Evolutionary conservation across 1,140 invertebrate species (phyloP).

Genomic region (Drosophila guanche): DNA sequence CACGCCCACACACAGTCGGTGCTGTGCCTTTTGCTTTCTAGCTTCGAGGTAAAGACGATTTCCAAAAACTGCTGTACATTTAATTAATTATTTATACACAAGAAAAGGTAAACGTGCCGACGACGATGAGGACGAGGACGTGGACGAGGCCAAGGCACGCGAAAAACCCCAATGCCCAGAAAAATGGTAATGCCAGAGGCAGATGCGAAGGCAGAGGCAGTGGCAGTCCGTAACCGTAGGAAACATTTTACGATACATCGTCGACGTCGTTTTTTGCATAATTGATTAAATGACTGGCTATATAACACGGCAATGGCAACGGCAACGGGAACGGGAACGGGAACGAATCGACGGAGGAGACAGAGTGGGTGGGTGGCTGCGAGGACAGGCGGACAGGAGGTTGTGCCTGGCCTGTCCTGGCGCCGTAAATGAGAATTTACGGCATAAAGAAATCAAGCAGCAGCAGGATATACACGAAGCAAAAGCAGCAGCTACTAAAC

Average conservation of each 20-base stretch:
- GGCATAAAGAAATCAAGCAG: slow-evolving; percentile 45
- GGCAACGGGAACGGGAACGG: slow-evolving; percentile 12
- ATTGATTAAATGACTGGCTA: slow-evolving; percentile 79
- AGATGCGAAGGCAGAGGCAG: neutral
- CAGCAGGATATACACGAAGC: neutral
- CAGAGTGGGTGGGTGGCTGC: neutral
- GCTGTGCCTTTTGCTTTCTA: neutral
- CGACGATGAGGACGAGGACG: slow-evolving; percentile 12
- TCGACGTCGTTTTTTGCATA: slow-evolving; percentile 78
- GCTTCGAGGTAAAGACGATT: slow-evolving; percentile 31
- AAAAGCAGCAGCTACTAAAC: neutral
- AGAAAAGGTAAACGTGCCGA: slow-evolving; percentile 76
- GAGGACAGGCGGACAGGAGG: neutral
- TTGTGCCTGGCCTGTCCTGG: slow-evolving; percentile 7
- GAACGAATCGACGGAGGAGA: slow-evolving; percentile 4
- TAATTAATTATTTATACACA: slow-evolving; percentile 80
- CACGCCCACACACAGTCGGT: neutral
- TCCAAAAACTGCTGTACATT: slow-evolving; percentile 71
- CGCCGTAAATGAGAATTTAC: slow-evolving; percentile 64
- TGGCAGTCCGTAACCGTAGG: slow-evolving; percentile 44
- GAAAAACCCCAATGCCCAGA: slow-evolving; percentile 14
- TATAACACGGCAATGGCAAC: slow-evolving; percentile 51
- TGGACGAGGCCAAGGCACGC: slow-evolving; percentile 31
- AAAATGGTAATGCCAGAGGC: neutral
- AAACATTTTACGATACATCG: slow-evolving; percentile 77